Base-by-base conservation (phyloP, 2,113 vertebrate genomes). In the Physeter macrocephalus region DNA sequence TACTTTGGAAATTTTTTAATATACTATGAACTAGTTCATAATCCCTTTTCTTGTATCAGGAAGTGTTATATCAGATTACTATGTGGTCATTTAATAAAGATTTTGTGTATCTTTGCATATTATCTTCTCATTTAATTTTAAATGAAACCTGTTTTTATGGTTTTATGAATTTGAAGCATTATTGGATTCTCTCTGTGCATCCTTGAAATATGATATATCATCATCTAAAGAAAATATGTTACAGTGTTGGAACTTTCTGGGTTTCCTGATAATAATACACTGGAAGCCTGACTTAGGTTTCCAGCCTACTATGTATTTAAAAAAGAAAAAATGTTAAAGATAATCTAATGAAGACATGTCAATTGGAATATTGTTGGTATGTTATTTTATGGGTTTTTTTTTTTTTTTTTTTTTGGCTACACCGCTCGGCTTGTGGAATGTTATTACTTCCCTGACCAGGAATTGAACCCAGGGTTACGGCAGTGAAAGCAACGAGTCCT, bases 61-160 rank as follows among this genome's bases (percentile, higher is more conserved):
- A 90, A 91, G 8, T 67, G 49, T 20, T 96, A 1, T 95, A 67
- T 92, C 34, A 75, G 84, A 91, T 97, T 89, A 91, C 10, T 39
- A 6, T 92, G 62, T 87, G 80, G 34, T 94, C 69, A 83, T 43
- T 93, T 92, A 90, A 72, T 96, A 82, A 96, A 83, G 34, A 88
- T 61, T 90, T 88, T 97, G 25, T 90, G 13, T 20, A 62, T 77
- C 13, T 97, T 93, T 43, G 17, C 41, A 36, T 71, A 83, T 78
- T 67, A 64, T 46, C 83, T 96, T 94, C 57, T 84, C 21, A 82
- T 96, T 92, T 57, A 61, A 69, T 90, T 86, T 90, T 92, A 36
- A 96, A 54, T 80, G 8, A 67, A 93, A 72, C 59, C 21, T 77
- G 4, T 95, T 96, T 11, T 90, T 85, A 62, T 23, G 18, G 14